Evolutionary conservation across 2,888 invertebrate genomes (phyloP).

Genomic region (Acanthosepion lycidas): DNA sequence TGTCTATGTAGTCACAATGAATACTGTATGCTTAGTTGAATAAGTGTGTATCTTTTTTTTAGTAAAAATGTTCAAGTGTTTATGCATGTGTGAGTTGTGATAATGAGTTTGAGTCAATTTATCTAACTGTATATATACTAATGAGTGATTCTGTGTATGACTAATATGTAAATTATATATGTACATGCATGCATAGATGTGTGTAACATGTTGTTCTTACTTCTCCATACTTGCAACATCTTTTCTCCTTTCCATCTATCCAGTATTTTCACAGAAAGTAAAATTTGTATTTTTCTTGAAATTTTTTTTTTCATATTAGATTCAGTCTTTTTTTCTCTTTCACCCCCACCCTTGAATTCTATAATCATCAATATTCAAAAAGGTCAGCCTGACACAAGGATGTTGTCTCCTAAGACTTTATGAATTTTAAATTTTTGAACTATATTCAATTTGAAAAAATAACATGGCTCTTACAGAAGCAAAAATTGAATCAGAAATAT

Average conservation of each 20-base stretch:
- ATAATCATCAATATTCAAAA: constrained; percentile 22
- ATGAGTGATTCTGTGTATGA: too few species aligned
- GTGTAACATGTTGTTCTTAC: not conserved
- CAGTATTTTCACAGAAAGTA: not conserved
- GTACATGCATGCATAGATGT: not conserved
- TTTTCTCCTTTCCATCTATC: not conserved
- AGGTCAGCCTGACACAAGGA: constrained; percentile 6
- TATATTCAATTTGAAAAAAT: constrained; percentile 33
- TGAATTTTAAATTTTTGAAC: constrained; percentile 17
- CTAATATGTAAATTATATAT: not conserved
- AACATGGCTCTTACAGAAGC: constrained; percentile 8
- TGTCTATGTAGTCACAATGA: not conserved
- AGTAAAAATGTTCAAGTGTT: too few species aligned
- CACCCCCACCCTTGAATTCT: not conserved
- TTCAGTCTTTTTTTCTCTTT: not conserved
- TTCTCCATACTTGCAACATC: not conserved
- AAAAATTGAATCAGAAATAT: constrained; percentile 33
- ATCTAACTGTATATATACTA: too few species aligned
- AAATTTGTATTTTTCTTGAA: not conserved
- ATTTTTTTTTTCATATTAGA: not conserved
- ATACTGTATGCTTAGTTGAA: not conserved
- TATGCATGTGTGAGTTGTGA: constrained; percentile 89
- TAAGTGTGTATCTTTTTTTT: not conserved
- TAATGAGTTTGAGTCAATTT: constrained; percentile 49
- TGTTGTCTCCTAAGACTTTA: constrained; percentile 9